Conservation (phyloP, 2,888 invertebrate genomes). For the Trissonchulus sp. region DNA sequence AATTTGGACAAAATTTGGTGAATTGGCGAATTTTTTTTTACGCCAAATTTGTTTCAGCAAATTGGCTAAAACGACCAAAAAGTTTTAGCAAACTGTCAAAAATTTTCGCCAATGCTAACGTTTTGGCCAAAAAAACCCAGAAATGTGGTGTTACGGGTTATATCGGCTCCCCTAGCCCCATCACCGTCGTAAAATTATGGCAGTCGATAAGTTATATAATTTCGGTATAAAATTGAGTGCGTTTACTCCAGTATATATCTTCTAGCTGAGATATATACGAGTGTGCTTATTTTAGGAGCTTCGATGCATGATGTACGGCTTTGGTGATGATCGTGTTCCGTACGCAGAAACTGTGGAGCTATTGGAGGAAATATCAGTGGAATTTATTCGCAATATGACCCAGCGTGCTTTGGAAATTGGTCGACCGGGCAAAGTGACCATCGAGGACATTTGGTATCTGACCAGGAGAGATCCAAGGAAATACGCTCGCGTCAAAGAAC, state of each 20-base stretch:
- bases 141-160: no score
- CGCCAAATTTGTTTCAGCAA: no score
- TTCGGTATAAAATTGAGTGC: no score
- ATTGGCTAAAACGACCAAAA: no score
- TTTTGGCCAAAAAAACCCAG: no score
- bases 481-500: conserved; percentile 91
- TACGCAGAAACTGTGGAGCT: conserved; percentile 97
- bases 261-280: background rate
- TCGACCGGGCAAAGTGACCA: conserved; percentile 74
- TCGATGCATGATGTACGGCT: conserved; percentile 98
- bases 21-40: no score
- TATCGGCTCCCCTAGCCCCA: no score
- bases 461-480: conserved; percentile 93
- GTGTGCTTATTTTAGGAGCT: conserved; percentile 54
- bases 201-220: no score
- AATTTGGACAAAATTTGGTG: no score
- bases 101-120: no score
- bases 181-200: no score
- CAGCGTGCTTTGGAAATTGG: conserved; percentile 83
- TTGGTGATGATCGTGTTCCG: conserved; percentile 97
- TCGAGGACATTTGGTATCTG: conserved; percentile 92
- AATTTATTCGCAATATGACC: conserved; percentile 65
- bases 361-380: conserved; percentile 91
- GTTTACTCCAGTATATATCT: background rate
- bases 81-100: no score